Conservation (phyloP, 2,113 vertebrate genomes). For the Hippotragus niger region DNA sequence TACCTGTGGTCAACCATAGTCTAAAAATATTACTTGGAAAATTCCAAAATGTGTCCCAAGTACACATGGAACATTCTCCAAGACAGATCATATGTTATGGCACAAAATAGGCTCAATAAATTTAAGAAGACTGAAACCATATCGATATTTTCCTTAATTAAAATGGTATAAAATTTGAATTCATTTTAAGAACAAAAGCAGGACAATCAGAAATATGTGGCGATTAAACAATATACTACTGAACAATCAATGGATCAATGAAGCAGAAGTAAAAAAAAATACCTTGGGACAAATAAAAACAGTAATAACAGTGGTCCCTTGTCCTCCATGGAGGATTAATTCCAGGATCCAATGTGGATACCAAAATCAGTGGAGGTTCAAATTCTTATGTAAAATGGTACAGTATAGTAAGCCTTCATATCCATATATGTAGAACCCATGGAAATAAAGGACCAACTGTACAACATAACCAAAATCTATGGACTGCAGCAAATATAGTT, state of each 20-base stretch:
- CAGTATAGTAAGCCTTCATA: background rate
- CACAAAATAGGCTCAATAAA: background rate
- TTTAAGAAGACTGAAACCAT: background rate
- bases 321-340: background rate
- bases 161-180: background rate
- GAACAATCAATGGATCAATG: background rate
- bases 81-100: background rate
- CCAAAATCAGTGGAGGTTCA: background rate
- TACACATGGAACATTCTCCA: background rate
- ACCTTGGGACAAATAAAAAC: background rate
- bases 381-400: background rate
- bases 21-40: background rate
- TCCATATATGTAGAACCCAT: background rate
- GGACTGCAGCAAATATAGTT: background rate
- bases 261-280: background rate
- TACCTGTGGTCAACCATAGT: background rate
- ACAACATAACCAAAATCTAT: background rate
- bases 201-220: background rate
- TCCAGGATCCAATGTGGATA: background rate
- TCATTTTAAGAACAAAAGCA: background rate
- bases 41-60: background rate
- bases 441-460: background rate
- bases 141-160: background rate
- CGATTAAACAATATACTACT: background rate
- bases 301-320: background rate